Evolutionary conservation across 2,113 vertebrate species (phyloP), one percentile per base, ranked within the genome.

Genomic region (Tupaia chinensis): DNA sequence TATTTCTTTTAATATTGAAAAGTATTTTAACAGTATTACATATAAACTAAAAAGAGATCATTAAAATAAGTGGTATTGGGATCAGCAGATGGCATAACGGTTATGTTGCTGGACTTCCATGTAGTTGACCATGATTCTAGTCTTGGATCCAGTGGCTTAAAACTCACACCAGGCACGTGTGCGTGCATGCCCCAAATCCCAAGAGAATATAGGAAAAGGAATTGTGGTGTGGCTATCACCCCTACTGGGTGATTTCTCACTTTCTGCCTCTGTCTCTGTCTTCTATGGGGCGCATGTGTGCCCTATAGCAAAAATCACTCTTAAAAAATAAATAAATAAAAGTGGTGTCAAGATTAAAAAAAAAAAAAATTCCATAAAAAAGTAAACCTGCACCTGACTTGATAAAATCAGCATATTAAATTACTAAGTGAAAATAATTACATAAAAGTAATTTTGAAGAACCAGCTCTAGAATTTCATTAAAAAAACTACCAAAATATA

Each of bases 401-500:
- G n/a, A 95, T 77, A 74, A 89, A 84, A 89, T 22, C 65, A 91
- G 7, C 22, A 56, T 9, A 79, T 32, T 27, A 93, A 79, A 72
- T 66, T 86, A 79, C 16, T 72, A 61, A 80, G 58, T 29, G 25
- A n/a, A 65, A 53, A 61, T 23, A 63, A 83, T 93, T 85, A 78
- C 5, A 53, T 70, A 82, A 69, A 63, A 68, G 25, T 76, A 23
- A 93, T 44, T 93, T 32, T 94, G 72, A 93, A 92, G 15, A 94
- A 83, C 87, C 12, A 77, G 17, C 61, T 89, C 27, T 79, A 82
- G 44, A 92, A 53, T 74, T 83, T 93, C 54, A 86, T 60, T 32
- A 61, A 91, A 82, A 85, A 60, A 83, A 94, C 16, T 54, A 89
- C 12, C 54, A 88, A 97, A 91, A 70, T 32, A 92, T 88, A 11